Percentiles rank a stretch among this genome's conserved stretches.
Evolutionary conservation across 2,888 invertebrate genomes (phyloP).

Genomic region (Augiades crinisus): DNA sequence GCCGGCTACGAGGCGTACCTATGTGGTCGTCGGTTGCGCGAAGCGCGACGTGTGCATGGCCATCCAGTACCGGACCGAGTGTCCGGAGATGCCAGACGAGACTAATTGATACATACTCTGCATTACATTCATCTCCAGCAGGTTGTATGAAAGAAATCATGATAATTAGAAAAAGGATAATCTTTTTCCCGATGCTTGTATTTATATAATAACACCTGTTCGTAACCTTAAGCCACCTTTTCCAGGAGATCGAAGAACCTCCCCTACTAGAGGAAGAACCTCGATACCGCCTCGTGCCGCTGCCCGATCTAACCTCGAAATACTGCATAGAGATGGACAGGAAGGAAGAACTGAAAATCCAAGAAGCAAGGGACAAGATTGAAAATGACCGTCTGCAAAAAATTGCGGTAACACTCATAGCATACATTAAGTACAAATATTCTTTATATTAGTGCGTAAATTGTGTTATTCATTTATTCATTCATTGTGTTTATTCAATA

Average conservation of each 20-base stretch:
- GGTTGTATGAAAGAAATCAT: too few species aligned
- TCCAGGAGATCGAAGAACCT: constrained; percentile 46
- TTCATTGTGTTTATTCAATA: too few species aligned
- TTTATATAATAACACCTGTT: neutral
- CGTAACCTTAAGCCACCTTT: too few species aligned
- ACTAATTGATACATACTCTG: too few species aligned
- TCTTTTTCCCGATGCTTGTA: too few species aligned
- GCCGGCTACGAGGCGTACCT: constrained; percentile 92
- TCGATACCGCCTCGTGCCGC: constrained; percentile 63
- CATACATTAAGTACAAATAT: too few species aligned
- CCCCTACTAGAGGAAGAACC: constrained; percentile 53
- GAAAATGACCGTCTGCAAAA: constrained; percentile 47
- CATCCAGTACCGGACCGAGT: constrained; percentile 78
- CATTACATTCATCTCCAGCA: too few species aligned
- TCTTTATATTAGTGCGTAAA: too few species aligned
- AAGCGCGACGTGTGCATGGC: constrained; percentile 86
- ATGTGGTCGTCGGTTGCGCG: constrained; percentile 94
- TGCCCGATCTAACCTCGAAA: constrained; percentile 67
- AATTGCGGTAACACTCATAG: constrained; percentile 65
- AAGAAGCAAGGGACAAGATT: constrained; percentile 52
- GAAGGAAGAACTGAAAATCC: constrained; percentile 45
- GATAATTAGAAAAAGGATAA: too few species aligned
- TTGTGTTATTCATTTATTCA: too few species aligned
- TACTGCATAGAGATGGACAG: constrained; percentile 54
- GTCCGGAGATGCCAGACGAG: constrained; percentile 63